phyloP scores from a whole-genome alignment of 2,888 invertebrate genomes.

The Spodoptera littoralis region DNA sequence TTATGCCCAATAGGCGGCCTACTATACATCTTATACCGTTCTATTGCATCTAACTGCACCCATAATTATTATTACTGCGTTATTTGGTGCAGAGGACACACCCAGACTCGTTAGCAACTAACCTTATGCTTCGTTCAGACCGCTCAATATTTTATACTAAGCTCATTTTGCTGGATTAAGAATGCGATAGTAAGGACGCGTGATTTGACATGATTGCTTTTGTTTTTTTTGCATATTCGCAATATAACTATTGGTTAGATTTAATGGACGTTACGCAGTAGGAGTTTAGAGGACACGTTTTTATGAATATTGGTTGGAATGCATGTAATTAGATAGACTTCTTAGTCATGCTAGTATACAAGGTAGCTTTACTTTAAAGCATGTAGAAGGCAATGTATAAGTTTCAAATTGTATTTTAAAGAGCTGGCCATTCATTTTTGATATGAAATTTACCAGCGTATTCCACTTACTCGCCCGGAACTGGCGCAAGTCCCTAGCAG shows the following conservation, averaged over 20 bases:
- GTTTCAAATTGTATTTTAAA: no score
- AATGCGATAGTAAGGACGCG: constrained; percentile 51
- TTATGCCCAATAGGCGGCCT: constrained; percentile 56
- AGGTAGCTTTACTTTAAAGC: no score
- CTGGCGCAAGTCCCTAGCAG: constrained; percentile 63
- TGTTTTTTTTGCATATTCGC: constrained; percentile 38
- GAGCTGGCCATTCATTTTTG: no score
- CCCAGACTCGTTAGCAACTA: constrained; percentile 85
- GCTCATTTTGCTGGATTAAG: constrained; percentile 48
- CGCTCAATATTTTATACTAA: constrained; percentile 50
- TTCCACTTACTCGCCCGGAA: constrained; percentile 48
- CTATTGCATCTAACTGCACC: constrained; percentile 81
- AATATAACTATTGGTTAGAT: constrained; percentile 24
- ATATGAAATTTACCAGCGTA: constrained; percentile 1
- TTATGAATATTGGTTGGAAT: constrained; percentile 20
- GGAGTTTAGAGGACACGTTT: constrained; percentile 40
- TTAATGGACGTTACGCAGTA: constrained; percentile 21
- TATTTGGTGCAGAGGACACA: constrained; percentile 86
- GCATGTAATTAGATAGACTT: constrained; percentile 25
- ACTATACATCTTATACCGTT: constrained; percentile 66
- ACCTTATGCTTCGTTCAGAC: constrained; percentile 79
- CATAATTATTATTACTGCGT: constrained; percentile 81
- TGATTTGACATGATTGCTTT: constrained; percentile 39
- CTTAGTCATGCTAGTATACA: constrained; percentile 8
- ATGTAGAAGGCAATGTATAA: no score